Base-by-base conservation (phyloP, 2,888 invertebrate species). In the Oegoconia quadripuncta region DNA sequence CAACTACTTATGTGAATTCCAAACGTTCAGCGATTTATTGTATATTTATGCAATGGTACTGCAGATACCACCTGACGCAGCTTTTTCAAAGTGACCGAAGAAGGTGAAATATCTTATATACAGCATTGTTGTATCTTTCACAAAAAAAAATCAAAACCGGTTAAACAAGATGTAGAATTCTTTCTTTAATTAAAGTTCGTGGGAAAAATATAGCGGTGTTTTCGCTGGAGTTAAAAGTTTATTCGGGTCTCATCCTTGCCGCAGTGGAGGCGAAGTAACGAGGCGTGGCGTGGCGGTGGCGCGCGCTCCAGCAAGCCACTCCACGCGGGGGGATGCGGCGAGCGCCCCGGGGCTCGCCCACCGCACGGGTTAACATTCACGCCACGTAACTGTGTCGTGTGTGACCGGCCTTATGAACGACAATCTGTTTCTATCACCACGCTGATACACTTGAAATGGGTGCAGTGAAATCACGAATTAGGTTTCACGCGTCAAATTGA, bases 311-410 rank as follows among this genome's bases (percentile, higher is more conserved):
- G n/a, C n/a, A n/a, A n/a, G n/a, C n/a, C 23, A 23, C 23, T n/a
- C 23, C 23, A 23, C 3, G 11, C 23, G 8, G 11, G 8, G 14
- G 30, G 26, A 26, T 16, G 37, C 34, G 38, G 20, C 38, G 38
- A 22, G 33, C 23, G 13, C 15, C 3, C 26, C 25, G 29, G 18
- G 9, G 22, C 6, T 22, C 22, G 22, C 22, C 20, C 20, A 6
- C 20, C 20, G 12, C 27, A 3, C 36, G 37, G 36, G 52, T 60
- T 57, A 60, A 57, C 56, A 73, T 72, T 70, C 74, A 52, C 50
- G 33, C 40, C 64, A 54, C 67, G 70, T 58, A 63, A 59, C 55
- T 46, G 55, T 44, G 55, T 55, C 63, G 55, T 62, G 57, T 66
- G 66, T 68, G 67, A 60, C 55, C 48, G 36, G 60, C 47, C 57